These are phyloP conservation scores for Hypanus sabinus DNA, from an alignment of 2,113 vertebrate species.

Conservation along the genomic window DNA sequence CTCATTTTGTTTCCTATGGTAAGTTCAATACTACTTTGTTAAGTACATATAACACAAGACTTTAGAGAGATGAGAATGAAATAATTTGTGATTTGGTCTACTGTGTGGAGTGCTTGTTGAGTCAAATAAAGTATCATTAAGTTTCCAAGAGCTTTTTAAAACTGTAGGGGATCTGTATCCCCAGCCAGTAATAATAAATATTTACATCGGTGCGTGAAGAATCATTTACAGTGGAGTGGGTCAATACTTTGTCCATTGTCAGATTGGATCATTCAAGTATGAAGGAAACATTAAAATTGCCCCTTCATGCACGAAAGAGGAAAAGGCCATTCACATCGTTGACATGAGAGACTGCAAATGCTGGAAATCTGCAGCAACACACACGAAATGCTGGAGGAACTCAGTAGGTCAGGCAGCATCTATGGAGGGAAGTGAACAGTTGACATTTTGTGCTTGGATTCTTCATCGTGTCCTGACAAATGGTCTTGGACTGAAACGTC, in stretches of 20 bases:
- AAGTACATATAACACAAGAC: background rate
- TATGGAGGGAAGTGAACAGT: too few species aligned
- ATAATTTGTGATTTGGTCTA: background rate
- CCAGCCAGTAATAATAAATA: background rate
- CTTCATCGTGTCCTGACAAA: too few species aligned
- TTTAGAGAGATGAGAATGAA: background rate
- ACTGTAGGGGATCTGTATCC: background rate
- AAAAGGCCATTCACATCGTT: too few species aligned
- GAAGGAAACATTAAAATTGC: background rate
- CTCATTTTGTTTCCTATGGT: constrained; percentile 8
- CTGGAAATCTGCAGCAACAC: too few species aligned
- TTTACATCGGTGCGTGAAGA: too few species aligned
- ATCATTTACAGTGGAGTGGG: background rate
- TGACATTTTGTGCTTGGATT: too few species aligned
- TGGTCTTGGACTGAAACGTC: too few species aligned
- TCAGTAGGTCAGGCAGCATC: too few species aligned
- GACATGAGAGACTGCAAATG: too few species aligned
- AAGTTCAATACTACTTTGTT: background rate
- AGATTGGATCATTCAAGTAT: background rate
- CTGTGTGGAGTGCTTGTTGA: background rate
- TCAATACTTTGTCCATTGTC: background rate
- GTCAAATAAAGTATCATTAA: background rate
- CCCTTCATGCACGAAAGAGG: background rate
- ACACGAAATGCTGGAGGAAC: too few species aligned
- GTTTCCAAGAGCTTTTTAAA: background rate